A percentile compares a stretch with the other conserved stretches of the same genome.
phyloP scores from a whole-genome alignment of 2,888 invertebrate species.

The Torymus texanus region DNA sequence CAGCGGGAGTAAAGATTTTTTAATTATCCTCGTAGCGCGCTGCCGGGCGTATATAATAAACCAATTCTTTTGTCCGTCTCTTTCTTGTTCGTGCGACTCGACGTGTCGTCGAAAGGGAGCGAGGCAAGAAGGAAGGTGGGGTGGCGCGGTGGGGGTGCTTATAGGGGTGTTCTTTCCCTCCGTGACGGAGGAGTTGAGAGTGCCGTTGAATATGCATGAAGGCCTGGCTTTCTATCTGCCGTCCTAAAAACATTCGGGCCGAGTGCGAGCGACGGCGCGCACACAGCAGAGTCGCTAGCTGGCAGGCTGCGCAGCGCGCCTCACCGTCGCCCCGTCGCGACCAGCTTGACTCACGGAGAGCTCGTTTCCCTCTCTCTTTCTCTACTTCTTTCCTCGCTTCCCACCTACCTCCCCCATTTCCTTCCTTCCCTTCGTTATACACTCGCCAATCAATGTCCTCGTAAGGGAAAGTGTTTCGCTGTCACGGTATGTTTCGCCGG shows the following conservation, averaged over 20 bases:
- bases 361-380: constrained; percentile 35
- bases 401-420: constrained; percentile 17
- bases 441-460: constrained; percentile 74
- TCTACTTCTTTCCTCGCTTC: constrained; percentile 12
- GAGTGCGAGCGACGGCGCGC: constrained; percentile 55
- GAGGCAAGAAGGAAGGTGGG: constrained; percentile 26
- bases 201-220: constrained; percentile 76
- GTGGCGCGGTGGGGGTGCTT: constrained; percentile 56
- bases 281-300: constrained; percentile 49
- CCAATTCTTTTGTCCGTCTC: constrained; percentile 58
- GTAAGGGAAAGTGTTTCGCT: constrained; percentile 59
- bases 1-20: constrained; percentile 55
- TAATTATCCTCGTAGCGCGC: constrained; percentile 60
- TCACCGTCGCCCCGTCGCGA: constrained; percentile 37
- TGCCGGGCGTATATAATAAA: constrained; percentile 60
- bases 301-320: constrained; percentile 47
- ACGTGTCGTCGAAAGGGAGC: constrained; percentile 61
- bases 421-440: constrained; percentile 33
- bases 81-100: constrained; percentile 58
- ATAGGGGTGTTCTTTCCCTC: constrained; percentile 73
- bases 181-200: constrained; percentile 75
- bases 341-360: constrained; percentile 43
- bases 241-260: constrained; percentile 74
- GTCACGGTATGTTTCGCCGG: constrained; percentile 52
- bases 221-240: constrained; percentile 72